phyloP scores from a whole-genome alignment of 2,113 vertebrate genomes.

The Chionomys nivalis region DNA sequence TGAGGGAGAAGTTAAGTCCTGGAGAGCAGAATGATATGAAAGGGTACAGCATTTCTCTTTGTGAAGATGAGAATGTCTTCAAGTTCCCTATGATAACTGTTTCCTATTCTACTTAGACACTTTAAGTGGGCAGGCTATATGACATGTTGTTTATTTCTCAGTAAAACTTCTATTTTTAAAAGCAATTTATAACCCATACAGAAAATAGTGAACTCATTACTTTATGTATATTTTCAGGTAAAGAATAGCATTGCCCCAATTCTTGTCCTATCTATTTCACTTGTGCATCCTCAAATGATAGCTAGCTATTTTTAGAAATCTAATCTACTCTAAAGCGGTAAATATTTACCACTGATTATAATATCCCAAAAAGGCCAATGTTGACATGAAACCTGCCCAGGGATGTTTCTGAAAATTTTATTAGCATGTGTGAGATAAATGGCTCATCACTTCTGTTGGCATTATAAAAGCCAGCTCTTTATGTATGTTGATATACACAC shows the following conservation, averaged over 20 bases:
- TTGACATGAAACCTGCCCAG: slow-evolving; percentile 5
- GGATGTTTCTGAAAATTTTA: neutral
- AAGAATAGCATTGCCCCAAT: neutral
- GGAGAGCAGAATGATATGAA: neutral
- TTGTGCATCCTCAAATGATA: slow-evolving; percentile 13
- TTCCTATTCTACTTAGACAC: neutral
- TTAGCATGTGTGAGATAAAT: slow-evolving; percentile 10
- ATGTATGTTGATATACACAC: neutral
- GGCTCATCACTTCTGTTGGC: neutral
- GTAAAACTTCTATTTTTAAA: neutral
- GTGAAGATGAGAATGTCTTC: neutral
- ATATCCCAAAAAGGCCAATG: slow-evolving; percentile 14
- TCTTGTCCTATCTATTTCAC: slow-evolving; percentile 15
- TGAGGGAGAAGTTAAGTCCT: too few species aligned
- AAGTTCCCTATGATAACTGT: neutral
- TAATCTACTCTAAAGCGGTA: neutral
- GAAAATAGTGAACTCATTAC: slow-evolving; percentile 4
- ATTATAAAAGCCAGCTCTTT: neutral
- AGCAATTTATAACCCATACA: slow-evolving; percentile 25
- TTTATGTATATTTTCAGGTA: slow-evolving; percentile 19
- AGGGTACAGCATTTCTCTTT: neutral
- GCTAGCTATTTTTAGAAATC: slow-evolving; percentile 43
- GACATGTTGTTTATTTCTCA: slow-evolving; percentile 14
- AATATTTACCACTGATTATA: slow-evolving; percentile 39
- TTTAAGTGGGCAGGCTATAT: neutral